Evolutionary conservation across 2,888 invertebrate genomes (phyloP).

Genomic region (Drosophila leonis): DNA sequence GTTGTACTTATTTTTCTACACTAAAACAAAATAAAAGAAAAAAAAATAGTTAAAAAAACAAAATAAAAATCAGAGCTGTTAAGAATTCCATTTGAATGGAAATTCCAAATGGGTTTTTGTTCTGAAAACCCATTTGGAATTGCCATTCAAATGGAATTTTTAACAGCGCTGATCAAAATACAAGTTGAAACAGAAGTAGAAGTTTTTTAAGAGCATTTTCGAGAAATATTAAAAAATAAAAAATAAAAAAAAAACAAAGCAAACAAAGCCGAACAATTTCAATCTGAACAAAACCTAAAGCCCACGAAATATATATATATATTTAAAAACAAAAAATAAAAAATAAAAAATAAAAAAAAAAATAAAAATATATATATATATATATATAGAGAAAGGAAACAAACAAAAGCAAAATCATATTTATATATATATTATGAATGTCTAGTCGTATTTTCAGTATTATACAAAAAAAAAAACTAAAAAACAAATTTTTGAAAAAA

Average conservation of each 20-base stretch:
- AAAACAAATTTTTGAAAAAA: constrained; percentile 70
- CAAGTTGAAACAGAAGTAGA: constrained; percentile 26
- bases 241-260: constrained; percentile 12
- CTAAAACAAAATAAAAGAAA: neutral
- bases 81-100: no score
- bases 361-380: constrained; percentile 54
- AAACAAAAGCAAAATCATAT: constrained; percentile 69
- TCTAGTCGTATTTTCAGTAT: constrained; percentile 85
- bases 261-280: constrained; percentile 73
- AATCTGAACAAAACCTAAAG: constrained; percentile 76
- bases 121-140: no score
- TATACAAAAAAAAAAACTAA: constrained; percentile 73
- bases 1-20: constrained; percentile 50
- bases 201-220: constrained; percentile 74
- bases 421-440: constrained; percentile 83
- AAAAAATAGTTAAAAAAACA: constrained; percentile 28
- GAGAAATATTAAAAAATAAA: constrained; percentile 66
- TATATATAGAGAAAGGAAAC: constrained; percentile 36
- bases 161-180: no score
- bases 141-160: no score
- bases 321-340: no score
- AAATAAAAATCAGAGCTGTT: no score
- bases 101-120: no score
- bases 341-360: no score
- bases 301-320: constrained; percentile 66